Percentiles rank a stretch among this genome's conserved stretches.
Evolutionary conservation across 1,140 invertebrate genomes (phyloP).

Genomic region (Planococcus citri): DNA sequence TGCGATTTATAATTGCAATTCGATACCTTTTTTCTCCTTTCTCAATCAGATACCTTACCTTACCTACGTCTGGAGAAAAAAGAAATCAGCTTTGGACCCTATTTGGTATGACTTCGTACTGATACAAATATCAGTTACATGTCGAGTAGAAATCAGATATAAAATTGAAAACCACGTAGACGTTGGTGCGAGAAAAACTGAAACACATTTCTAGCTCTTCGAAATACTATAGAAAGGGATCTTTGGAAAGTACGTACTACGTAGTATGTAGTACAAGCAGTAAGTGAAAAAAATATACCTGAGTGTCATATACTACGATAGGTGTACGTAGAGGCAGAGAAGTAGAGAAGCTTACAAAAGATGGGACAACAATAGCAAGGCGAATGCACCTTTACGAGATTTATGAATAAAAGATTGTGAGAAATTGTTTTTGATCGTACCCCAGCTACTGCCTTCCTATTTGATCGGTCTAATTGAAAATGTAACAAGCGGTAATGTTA

Average conservation of each 20-base stretch:
- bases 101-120: background rate
- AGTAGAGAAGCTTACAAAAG: background rate
- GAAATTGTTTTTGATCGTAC: slow-evolving; percentile 14
- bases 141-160: background rate
- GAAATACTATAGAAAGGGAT: background rate
- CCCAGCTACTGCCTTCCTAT: background rate
- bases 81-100: background rate
- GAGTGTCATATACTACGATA: too few relatives aligned
- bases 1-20: background rate
- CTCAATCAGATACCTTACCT: too few relatives aligned
- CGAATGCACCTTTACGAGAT: slow-evolving; percentile 16
- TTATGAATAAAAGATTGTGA: slow-evolving; percentile 20
- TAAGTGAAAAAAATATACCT: background rate
- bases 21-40: background rate
- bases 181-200: background rate
- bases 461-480: slow-evolving; percentile 17
- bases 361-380: slow-evolving; percentile 4
- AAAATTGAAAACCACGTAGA: background rate
- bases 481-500: slow-evolving; percentile 19
- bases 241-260: background rate
- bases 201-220: background rate
- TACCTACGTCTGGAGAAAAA: too few relatives aligned
- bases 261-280: too few relatives aligned
- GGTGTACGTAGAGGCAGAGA: too few relatives aligned
- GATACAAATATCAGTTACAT: background rate